Evolutionary conservation across 1,140 invertebrate species (phyloP).

Genomic region (Sitophilus oryzae): DNA sequence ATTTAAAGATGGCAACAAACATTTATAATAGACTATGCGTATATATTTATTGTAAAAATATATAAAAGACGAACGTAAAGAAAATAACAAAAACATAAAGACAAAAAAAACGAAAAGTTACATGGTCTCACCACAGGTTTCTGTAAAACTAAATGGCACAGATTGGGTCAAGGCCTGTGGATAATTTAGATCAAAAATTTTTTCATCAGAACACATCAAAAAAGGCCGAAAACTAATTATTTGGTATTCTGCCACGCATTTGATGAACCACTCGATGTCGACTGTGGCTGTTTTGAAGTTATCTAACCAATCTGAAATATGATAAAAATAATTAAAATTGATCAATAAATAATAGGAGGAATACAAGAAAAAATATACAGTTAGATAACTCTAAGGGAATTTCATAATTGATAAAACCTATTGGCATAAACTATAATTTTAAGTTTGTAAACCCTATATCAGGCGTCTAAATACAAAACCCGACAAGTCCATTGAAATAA

Average conservation of each 20-base stretch:
- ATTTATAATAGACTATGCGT: not conserved
- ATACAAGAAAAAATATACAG: not conserved
- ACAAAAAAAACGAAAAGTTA: slow-evolving; percentile 6
- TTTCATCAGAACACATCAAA: slow-evolving; percentile 32
- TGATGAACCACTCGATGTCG: slow-evolving; percentile 40
- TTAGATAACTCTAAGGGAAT: not conserved
- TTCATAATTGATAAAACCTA: too few relatives aligned
- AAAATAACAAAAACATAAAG: not conserved
- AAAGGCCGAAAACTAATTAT: slow-evolving; percentile 34
- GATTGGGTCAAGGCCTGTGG: slow-evolving; percentile 30
- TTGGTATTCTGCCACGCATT: slow-evolving; percentile 37
- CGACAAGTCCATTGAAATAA: too few relatives aligned
- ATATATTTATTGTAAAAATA: not conserved
- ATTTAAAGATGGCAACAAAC: not conserved
- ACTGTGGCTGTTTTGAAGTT: slow-evolving; percentile 35
- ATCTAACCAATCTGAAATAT: slow-evolving; percentile 37
- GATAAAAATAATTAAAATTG: not conserved
- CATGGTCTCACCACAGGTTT: too few relatives aligned
- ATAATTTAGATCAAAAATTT: slow-evolving; percentile 34
- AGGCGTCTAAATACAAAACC: too few relatives aligned
- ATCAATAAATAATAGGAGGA: not conserved
- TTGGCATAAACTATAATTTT: too few relatives aligned
- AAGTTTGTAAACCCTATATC: too few relatives aligned
- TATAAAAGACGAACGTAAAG: too few relatives aligned
- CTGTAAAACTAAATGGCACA: slow-evolving; percentile 23